A percentile compares a stretch with the other conserved stretches of the same genome.
These are phyloP conservation scores for Lagodon rhomboides DNA, from an alignment of 2,797 vertebrate genomes.

Conservation along the genomic window DNA sequence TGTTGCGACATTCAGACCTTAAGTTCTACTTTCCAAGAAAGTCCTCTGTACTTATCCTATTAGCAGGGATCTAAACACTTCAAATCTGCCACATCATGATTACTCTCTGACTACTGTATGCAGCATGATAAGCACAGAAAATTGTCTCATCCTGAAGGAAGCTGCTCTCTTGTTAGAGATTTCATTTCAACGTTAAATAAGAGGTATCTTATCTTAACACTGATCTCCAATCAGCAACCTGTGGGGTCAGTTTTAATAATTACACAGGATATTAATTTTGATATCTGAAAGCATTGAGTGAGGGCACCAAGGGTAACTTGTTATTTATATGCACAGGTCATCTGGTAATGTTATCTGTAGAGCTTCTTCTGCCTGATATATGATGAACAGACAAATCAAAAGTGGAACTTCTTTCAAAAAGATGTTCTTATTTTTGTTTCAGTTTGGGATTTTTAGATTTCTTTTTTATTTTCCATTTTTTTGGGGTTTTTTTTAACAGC, in stretches of 20 bases:
- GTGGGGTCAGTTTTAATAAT: not conserved
- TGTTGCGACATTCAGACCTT: conserved; percentile 18
- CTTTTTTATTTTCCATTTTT: not conserved
- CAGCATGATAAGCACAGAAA: conserved; percentile 4
- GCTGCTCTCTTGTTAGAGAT: not conserved
- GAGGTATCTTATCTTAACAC: not conserved
- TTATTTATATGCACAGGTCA: not conserved
- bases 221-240: not conserved
- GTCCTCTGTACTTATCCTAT: conserved; percentile 42
- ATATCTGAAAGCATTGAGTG: not conserved
- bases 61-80: conserved; percentile 26
- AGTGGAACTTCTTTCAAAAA: not conserved
- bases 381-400: not conserved
- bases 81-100: conserved; percentile 38
- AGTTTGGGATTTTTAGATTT: not conserved
- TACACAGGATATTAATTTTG: not conserved
- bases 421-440: not conserved
- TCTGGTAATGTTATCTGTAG: not conserved
- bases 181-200: not conserved
- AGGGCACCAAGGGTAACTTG: not conserved
- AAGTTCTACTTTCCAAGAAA: conserved; percentile 35
- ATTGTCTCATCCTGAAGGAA: not conserved
- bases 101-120: conserved; percentile 3
- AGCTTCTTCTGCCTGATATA: not conserved
- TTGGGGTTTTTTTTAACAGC: not conserved